Evolutionary conservation across 92 coral and sea anemone species (phyloP).

Genomic region (Epizoanthus ramosus): DNA sequence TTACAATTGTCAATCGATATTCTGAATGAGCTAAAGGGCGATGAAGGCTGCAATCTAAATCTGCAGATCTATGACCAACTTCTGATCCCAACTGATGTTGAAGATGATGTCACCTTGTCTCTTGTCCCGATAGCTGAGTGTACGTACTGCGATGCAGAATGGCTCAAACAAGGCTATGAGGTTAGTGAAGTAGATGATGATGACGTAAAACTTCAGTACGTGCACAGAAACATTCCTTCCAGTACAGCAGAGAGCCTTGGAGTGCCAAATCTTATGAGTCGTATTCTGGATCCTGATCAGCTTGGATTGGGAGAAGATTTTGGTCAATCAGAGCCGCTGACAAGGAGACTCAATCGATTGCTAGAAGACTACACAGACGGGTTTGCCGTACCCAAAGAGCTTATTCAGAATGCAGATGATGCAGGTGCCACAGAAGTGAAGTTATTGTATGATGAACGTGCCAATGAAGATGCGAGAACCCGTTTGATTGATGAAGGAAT

Average conservation of each 20-base stretch:
- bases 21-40: conserved; percentile 58
- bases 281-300: conserved; percentile 76
- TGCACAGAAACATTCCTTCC: conserved; percentile 67
- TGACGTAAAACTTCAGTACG: conserved; percentile 41
- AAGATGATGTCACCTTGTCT: conserved; percentile 36
- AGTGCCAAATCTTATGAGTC: conserved; percentile 74
- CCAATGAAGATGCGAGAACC: conserved; percentile 67
- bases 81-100: conserved; percentile 63
- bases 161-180: conserved; percentile 67
- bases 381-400: conserved; percentile 87
- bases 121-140: conserved; percentile 68
- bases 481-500: conserved; percentile 76
- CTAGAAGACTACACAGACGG: conserved; percentile 92
- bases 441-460: conserved; percentile 77
- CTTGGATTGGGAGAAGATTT: conserved; percentile 80
- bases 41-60: not conserved
- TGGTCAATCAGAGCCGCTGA: conserved; percentile 81
- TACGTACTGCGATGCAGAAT: conserved; percentile 82
- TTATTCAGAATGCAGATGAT: conserved; percentile 88
- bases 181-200: conserved; percentile 65
- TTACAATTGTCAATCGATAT: conserved; percentile 70
- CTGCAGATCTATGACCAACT: conserved; percentile 14
- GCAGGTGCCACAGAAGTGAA: conserved; percentile 83
- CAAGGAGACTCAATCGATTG: conserved; percentile 70
- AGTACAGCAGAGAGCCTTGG: conserved; percentile 68